Conservation (phyloP, 1,140 invertebrate genomes). For the Bradysia coprophila region DNA sequence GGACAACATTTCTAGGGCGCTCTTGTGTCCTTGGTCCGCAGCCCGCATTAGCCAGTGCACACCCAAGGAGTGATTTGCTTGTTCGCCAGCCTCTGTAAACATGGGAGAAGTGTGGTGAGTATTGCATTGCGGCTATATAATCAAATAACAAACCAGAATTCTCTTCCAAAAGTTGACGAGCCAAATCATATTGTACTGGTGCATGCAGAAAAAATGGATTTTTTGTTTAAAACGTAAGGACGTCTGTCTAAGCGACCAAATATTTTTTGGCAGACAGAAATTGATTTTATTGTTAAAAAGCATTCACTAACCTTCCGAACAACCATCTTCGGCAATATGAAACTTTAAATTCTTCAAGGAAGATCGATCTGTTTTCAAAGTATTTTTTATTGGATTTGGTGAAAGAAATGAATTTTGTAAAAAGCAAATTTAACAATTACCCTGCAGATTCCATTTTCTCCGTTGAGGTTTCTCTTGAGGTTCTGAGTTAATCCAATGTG, state of each 20-base stretch:
- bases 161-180: slow-evolving; percentile 39
- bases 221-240: slow-evolving; percentile 32
- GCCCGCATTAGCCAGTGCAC: slow-evolving; percentile 79
- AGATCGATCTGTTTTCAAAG: slow-evolving; percentile 27
- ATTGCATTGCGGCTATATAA: background rate
- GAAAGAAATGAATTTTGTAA: background rate
- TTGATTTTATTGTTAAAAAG: too few relatives aligned
- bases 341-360: slow-evolving; percentile 34
- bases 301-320: too few relatives aligned
- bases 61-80: slow-evolving; percentile 38
- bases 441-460: slow-evolving; percentile 20
- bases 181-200: slow-evolving; percentile 45
- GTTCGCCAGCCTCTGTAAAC: slow-evolving; percentile 20
- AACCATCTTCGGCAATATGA: slow-evolving; percentile 44
- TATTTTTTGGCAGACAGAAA: too few relatives aligned
- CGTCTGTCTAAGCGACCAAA: too few relatives aligned
- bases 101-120: background rate
- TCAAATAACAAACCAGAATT: slow-evolving; percentile 30
- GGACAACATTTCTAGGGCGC: slow-evolving; percentile 60
- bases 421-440: slow-evolving; percentile 6
- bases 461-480: slow-evolving; percentile 3
- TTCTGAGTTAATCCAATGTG: background rate
- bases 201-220: slow-evolving; percentile 44
- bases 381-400: background rate
- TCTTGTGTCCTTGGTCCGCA: slow-evolving; percentile 72